phyloP scores from a whole-genome alignment of 1,140 invertebrate species.

The Aphidius gifuensis region DNA sequence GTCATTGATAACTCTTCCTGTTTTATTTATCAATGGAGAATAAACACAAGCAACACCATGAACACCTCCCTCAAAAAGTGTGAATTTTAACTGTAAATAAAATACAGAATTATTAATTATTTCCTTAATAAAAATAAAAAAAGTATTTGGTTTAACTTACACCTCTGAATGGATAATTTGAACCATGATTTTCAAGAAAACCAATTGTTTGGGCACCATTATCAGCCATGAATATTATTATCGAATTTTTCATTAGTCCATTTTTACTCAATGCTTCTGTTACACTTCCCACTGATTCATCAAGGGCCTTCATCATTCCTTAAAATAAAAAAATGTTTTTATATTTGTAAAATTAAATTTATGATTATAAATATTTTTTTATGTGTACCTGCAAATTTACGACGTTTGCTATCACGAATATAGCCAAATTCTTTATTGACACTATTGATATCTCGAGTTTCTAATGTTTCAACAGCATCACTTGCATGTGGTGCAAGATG shows the following conservation, averaged over 20 bases:
- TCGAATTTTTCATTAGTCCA: slow-evolving; percentile 62
- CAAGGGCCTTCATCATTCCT: slow-evolving; percentile 65
- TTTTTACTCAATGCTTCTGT: slow-evolving; percentile 53
- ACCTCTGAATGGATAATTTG: slow-evolving; percentile 68
- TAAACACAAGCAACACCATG: slow-evolving; percentile 62
- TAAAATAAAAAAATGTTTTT: slow-evolving; percentile 25
- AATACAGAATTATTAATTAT: slow-evolving; percentile 2
- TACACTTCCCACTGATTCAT: slow-evolving; percentile 64
- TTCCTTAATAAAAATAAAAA: slow-evolving; percentile 4
- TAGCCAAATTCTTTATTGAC: slow-evolving; percentile 58
- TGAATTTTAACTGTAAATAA: slow-evolving; percentile 45
- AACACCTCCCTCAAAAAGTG: slow-evolving; percentile 66
- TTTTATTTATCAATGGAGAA: slow-evolving; percentile 54
- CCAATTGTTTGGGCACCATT: slow-evolving; percentile 65
- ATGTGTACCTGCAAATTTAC: slow-evolving; percentile 58
- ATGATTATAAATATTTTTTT: not conserved
- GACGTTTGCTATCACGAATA: slow-evolving; percentile 57
- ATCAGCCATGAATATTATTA: slow-evolving; percentile 72
- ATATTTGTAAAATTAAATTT: not conserved
- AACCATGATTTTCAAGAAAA: slow-evolving; percentile 60
- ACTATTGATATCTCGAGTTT: slow-evolving; percentile 56
- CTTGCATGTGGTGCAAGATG: slow-evolving; percentile 61
- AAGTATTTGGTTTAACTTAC: slow-evolving; percentile 43
- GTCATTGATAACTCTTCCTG: slow-evolving; percentile 56
- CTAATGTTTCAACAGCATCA: slow-evolving; percentile 47